Conservation (phyloP, 2,888 invertebrate genomes). For the Drosophila ezoana region DNA sequence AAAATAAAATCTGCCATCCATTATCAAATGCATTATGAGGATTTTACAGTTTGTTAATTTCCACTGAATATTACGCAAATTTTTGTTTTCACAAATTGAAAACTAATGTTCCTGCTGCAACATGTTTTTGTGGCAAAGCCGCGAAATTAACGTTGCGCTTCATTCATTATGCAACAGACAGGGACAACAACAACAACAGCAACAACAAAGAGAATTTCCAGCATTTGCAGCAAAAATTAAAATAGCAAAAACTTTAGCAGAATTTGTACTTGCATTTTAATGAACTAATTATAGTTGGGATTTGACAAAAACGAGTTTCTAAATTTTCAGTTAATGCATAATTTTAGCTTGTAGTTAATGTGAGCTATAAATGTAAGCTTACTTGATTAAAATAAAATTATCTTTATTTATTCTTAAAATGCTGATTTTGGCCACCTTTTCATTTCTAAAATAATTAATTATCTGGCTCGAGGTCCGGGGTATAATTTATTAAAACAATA, state of each 20-base stretch:
- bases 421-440: too few species aligned
- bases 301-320: not conserved
- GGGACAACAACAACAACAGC: not conserved
- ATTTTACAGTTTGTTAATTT: conserved; percentile 46
- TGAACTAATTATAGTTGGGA: conserved; percentile 28
- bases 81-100: conserved; percentile 51
- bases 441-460: too few species aligned
- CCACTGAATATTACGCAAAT: conserved; percentile 11
- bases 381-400: too few species aligned
- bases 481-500: too few species aligned
- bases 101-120: conserved; percentile 47
- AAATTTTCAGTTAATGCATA: too few species aligned
- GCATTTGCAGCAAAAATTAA: not conserved
- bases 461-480: too few species aligned
- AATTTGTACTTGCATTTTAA: conserved; percentile 16
- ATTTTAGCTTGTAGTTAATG: not conserved
- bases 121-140: conserved; percentile 46
- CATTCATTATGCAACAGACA: conserved; percentile 18
- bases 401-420: too few species aligned
- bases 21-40: conserved; percentile 36
- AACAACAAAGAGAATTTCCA: not conserved
- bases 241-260: not conserved
- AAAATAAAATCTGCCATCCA: conserved; percentile 1
- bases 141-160: conserved; percentile 33
- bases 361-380: not conserved